Percentiles rank a stretch among this genome's conserved stretches.
These are phyloP conservation scores for Dendrocincla tyrannina DNA, from an alignment of 2,797 vertebrate species.

Conservation along the genomic window DNA sequence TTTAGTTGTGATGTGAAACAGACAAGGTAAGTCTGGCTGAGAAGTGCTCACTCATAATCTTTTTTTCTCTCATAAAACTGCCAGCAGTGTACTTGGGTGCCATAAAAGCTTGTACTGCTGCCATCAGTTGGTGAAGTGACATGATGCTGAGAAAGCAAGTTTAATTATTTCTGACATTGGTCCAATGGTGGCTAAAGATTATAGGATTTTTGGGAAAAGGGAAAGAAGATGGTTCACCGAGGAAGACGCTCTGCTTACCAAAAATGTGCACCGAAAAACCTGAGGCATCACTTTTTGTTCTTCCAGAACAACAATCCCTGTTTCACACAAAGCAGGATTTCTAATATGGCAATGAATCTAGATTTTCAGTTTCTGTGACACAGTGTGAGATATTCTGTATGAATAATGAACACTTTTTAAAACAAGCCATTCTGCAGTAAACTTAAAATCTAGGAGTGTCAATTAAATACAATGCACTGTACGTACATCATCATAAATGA, in stretches of 20 bases:
- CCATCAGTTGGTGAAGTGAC: background rate
- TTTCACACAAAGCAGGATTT: background rate
- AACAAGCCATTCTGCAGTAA: background rate
- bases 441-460: background rate
- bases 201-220: background rate
- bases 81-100: background rate
- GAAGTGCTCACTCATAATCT: background rate
- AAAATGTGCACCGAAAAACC: background rate
- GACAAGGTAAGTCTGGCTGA: background rate
- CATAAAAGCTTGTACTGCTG: constrained; percentile 9
- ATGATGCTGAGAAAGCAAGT: background rate
- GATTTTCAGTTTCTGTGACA: background rate
- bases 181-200: background rate
- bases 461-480: background rate
- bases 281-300: background rate
- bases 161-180: background rate
- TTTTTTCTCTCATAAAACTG: background rate
- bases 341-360: background rate
- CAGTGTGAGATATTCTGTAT: background rate
- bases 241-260: background rate
- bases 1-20: background rate
- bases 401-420: background rate
- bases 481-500: background rate
- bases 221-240: background rate
- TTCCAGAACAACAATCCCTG: background rate